Evolutionary conservation across 2,113 vertebrate genomes (phyloP).

Genomic region (Oncorhynchus masou): DNA sequence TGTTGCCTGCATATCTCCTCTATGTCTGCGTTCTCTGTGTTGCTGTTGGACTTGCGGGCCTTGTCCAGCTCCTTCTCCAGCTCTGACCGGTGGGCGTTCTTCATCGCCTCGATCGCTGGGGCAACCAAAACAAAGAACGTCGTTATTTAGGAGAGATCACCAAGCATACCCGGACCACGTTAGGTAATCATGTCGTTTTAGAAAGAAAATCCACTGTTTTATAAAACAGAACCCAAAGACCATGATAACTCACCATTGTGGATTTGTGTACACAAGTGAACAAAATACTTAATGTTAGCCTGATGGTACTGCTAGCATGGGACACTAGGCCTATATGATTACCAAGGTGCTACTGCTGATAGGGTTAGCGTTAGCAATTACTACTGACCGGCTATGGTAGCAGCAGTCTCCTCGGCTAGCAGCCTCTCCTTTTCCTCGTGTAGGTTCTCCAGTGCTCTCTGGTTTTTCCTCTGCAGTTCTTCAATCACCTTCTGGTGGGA

Average conservation of each 20-base stretch:
- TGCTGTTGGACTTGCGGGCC: slow-evolving; percentile 73
- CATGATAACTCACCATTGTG: neutral
- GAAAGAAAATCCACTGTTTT: neutral
- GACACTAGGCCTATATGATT: no score
- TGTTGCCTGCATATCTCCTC: slow-evolving; percentile 78
- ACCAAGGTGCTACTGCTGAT: no score
- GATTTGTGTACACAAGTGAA: no score
- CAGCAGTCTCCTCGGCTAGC: slow-evolving; percentile 77
- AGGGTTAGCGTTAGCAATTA: no score
- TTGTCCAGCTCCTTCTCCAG: slow-evolving; percentile 79
- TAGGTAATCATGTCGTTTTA: slow-evolving; percentile 45
- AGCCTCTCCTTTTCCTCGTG: slow-evolving; percentile 79
- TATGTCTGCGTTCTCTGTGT: slow-evolving; percentile 73
- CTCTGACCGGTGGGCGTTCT: slow-evolving; percentile 79
- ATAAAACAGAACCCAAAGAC: neutral
- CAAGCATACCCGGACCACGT: neutral
- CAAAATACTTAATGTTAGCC: no score
- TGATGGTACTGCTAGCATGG: no score
- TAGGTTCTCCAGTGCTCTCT: slow-evolving; percentile 80
- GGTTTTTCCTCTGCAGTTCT: slow-evolving; percentile 79
- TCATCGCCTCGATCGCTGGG: slow-evolving; percentile 81
- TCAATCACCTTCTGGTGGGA: slow-evolving; percentile 81
- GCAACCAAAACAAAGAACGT: slow-evolving; percentile 15
- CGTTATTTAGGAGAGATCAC: neutral
- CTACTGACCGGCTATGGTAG: slow-evolving; percentile 72